Base-by-base conservation (phyloP, 1,140 invertebrate genomes). In the Odontomachus brunneus region DNA sequence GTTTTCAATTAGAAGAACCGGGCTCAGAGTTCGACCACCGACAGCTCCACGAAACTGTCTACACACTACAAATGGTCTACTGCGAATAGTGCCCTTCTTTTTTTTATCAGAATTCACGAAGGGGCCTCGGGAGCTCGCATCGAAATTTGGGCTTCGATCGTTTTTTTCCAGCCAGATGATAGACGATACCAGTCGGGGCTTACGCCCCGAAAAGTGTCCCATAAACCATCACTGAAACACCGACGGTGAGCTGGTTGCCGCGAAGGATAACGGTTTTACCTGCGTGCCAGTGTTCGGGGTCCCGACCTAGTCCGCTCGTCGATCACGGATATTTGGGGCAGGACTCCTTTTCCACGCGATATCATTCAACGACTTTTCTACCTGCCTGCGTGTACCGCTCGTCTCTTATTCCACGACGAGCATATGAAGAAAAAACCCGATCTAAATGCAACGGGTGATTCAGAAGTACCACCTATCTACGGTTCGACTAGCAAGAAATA, bases 281-380 rank as follows among this genome's bases (percentile, higher is more conserved):
- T 90, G 89, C 83, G 62, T 73, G 65, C 76, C 63, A 69, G 86
- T 82, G 84, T 87, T 62, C 71, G 7, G 12, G 59, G 73, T 67
- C 53, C 63, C 82, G 84, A 88, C 84, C 89, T 86, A 84, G 82
- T 85, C 86, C 48, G 81, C 84, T 85, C 88, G 80, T 90, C 83
- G 80, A 90, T 90, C 89, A 90, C 59, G 83, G 82, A 88, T 88
- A 90, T 91, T 90, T 89, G 65, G 89, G 87, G 53, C 90, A 87
- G 75, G 83, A 87, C 75, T 86, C 65, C 67, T 84, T 88, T 88
- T 71, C 75, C 74, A 88, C 51, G 72, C 86, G 81, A 89, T 91
- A 91, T 91, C 89, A 89, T 91, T 91, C 91, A 91, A 91, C 91
- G 91, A 90, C 87, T 90, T 90, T 91, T 86, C 88, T 92, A 92